Evolutionary conservation across 2,797 vertebrate genomes (phyloP).

Genomic region (Mycteria americana): DNA sequence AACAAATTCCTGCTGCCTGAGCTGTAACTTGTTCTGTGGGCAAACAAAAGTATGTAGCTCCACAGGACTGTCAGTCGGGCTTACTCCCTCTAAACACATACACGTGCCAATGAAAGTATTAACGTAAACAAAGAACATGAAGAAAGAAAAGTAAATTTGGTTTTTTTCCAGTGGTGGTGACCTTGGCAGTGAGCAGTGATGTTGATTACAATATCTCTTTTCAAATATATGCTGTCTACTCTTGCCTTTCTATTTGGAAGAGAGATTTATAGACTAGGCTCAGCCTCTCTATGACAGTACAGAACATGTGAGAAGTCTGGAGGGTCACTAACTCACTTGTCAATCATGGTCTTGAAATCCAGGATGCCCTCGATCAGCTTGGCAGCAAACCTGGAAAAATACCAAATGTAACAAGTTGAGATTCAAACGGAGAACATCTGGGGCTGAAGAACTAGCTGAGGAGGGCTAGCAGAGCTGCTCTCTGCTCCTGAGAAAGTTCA

Average conservation of each 20-base stretch:
- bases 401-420: neutral
- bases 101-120: neutral
- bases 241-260: neutral
- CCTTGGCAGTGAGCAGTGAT: neutral
- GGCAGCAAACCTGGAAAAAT: constrained; percentile 87
- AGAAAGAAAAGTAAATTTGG: neutral
- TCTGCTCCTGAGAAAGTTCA: neutral
- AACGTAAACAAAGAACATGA: neutral
- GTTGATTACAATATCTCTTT: neutral
- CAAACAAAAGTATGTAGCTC: neutral
- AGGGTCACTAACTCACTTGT: constrained; percentile 83
- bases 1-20: constrained; percentile 31
- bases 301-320: neutral
- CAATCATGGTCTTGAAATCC: constrained; percentile 95
- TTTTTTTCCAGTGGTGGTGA: neutral
- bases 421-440: neutral
- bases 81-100: fast-evolving
- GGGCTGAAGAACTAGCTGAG: neutral
- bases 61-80: neutral
- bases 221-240: neutral
- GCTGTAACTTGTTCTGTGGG: neutral
- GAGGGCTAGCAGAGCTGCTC: neutral
- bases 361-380: constrained; percentile 93
- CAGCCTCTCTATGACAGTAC: neutral
- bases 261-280: neutral